Percentiles rank a stretch among this genome's conserved stretches.
Evolutionary conservation across 2,113 vertebrate genomes (phyloP).

Genomic region (Cettia cetti): DNA sequence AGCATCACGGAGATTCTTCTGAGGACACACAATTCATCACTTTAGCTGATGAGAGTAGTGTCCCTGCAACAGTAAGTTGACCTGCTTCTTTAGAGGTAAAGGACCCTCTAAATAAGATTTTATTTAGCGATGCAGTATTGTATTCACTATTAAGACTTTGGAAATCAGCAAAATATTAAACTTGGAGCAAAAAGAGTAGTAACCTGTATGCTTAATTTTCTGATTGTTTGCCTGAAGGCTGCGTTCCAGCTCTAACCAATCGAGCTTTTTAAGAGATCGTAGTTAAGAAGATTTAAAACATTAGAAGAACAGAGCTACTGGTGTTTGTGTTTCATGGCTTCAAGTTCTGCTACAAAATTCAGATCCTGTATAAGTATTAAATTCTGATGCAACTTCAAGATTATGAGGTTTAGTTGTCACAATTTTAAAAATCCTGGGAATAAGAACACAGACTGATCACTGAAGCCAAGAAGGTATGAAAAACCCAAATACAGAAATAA

Average conservation of each 20-base stretch:
- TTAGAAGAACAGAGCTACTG: neutral
- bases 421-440: neutral
- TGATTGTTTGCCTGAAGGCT: neutral
- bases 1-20: neutral
- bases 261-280: neutral
- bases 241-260: neutral
- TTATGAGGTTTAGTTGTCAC: neutral
- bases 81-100: neutral
- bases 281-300: neutral
- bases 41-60: neutral
- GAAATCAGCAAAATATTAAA: neutral
- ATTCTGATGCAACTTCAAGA: neutral
- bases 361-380: neutral
- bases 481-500: neutral
- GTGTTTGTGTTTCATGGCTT: neutral
- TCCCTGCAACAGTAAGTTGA: neutral
- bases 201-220: neutral
- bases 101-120: neutral
- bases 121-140: neutral
- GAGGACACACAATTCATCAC: neutral
- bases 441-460: neutral
- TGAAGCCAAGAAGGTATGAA: neutral
- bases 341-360: neutral
- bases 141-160: neutral
- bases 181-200: neutral